A percentile compares a stretch with the other conserved stretches of the same genome.
These are phyloP conservation scores for Clamator glandarius DNA, from an alignment of 2,797 vertebrate species.

Conservation along the genomic window DNA sequence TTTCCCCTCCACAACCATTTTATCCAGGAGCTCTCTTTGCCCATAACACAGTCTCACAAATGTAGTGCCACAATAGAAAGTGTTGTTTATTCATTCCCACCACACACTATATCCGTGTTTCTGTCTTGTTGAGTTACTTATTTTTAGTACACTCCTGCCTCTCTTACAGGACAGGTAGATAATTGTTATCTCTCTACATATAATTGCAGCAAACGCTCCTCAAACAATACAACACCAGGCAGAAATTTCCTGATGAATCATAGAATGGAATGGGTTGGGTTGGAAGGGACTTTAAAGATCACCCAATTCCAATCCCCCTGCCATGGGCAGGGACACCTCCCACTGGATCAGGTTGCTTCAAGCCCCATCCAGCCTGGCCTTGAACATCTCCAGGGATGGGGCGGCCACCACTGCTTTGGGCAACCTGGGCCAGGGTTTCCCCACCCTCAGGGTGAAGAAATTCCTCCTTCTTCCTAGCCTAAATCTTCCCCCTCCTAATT, in stretches of 20 bases:
- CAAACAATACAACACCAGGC: background rate
- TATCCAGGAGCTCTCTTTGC: background rate
- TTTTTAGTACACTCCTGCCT: background rate
- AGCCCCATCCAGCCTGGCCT: too few species aligned
- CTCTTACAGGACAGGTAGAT: background rate
- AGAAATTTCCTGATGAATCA: background rate
- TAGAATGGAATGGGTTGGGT: too few species aligned
- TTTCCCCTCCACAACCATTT: accelerated
- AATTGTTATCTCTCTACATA: background rate
- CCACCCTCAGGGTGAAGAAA: too few species aligned
- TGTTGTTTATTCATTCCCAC: background rate
- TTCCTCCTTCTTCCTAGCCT: too few species aligned
- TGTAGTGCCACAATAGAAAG: background rate
- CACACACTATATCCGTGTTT: background rate
- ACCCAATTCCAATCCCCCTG: too few species aligned
- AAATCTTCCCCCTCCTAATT: too few species aligned
- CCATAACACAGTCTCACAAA: accelerated
- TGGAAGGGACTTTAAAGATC: too few species aligned
- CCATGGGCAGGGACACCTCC: too few species aligned
- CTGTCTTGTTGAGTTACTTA: background rate
- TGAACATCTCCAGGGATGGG: too few species aligned
- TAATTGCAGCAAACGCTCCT: slow-evolving; percentile 18
- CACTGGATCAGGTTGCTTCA: too few species aligned
- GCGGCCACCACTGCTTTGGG: too few species aligned
- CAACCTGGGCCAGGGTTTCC: too few species aligned